Evolutionary conservation across 2,888 invertebrate genomes (phyloP).

Genomic region (Hoplodrina ambigua): DNA sequence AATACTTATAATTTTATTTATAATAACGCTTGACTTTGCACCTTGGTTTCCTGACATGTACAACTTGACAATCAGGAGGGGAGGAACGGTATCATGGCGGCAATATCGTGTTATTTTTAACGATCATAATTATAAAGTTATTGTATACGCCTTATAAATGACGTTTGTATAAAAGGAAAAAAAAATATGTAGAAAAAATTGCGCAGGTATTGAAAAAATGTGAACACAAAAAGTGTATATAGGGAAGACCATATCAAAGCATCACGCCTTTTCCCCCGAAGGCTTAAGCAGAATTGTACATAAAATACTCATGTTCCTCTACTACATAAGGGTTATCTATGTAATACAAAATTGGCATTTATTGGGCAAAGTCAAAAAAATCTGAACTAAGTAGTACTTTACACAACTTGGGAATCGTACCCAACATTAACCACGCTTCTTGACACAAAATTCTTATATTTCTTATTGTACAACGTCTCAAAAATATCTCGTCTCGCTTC

Average conservation of each 20-base stretch:
- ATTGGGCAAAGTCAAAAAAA: no score
- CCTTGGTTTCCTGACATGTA: constrained; percentile 6
- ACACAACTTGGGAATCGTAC: no score
- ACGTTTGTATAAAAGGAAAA: not conserved
- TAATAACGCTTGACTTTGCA: constrained; percentile 12
- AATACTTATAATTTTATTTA: no score
- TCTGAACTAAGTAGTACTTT: no score
- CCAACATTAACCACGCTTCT: no score
- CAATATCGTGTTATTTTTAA: not conserved
- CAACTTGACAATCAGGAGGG: not conserved
- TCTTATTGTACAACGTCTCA: no score
- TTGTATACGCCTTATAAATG: constrained; percentile 19
- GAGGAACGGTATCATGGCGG: constrained; percentile 7
- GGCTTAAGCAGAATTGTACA: not conserved
- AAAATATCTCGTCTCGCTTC: no score
- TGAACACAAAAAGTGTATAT: not conserved
- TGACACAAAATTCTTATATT: no score
- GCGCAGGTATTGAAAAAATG: no score
- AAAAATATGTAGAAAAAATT: not conserved
- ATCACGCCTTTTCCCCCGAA: not conserved
- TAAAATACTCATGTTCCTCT: not conserved
- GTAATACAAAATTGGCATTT: no score
- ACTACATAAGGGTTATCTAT: no score
- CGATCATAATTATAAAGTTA: constrained; percentile 38
- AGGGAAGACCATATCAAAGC: not conserved